Conservation (phyloP, 1,140 invertebrate genomes). For the Rhyzopertha dominica region DNA sequence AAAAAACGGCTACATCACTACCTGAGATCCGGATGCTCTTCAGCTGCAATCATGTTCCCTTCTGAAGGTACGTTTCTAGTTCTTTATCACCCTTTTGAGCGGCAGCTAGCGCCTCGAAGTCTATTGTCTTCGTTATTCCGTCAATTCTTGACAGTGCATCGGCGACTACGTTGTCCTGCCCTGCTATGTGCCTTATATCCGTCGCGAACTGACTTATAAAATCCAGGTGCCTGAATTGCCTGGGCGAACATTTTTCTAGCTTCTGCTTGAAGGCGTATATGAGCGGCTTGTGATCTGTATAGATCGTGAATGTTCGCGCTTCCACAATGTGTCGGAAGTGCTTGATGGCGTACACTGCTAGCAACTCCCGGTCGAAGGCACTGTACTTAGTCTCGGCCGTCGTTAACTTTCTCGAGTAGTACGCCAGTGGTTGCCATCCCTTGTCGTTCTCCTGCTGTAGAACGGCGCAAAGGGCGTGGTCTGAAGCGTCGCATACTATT, state of each 20-base stretch:
- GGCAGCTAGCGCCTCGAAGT: no score
- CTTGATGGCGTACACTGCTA: slow-evolving; percentile 43
- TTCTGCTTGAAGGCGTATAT: slow-evolving; percentile 20
- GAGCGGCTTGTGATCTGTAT: slow-evolving; percentile 27
- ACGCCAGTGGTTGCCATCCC: slow-evolving; percentile 16
- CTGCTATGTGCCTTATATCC: slow-evolving; percentile 37
- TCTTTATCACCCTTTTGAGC: no score
- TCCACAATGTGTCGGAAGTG: slow-evolving; percentile 31
- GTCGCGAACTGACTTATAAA: slow-evolving; percentile 38
- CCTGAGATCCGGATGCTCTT: background rate
- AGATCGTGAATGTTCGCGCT: slow-evolving; percentile 21
- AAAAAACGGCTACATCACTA: background rate
- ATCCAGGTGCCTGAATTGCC: slow-evolving; percentile 32
- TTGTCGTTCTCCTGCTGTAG: slow-evolving; percentile 30
- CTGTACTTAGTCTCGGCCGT: slow-evolving; percentile 38
- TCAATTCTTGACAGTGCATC: slow-evolving; percentile 33
- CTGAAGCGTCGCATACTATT: slow-evolving; percentile 33
- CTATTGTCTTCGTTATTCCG: slow-evolving; percentile 34
- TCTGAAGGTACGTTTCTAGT: no score
- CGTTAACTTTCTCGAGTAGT: slow-evolving; percentile 29
- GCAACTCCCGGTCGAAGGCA: slow-evolving; percentile 45
- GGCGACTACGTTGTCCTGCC: slow-evolving; percentile 31
- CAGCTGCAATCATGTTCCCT: background rate
- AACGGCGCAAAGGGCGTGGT: slow-evolving; percentile 26
- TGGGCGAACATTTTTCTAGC: slow-evolving; percentile 22